A percentile compares a stretch with the other conserved stretches of the same genome.
Conservation (phyloP, 2,797 vertebrate genomes). For the Craterocephalus amniculus region DNA sequence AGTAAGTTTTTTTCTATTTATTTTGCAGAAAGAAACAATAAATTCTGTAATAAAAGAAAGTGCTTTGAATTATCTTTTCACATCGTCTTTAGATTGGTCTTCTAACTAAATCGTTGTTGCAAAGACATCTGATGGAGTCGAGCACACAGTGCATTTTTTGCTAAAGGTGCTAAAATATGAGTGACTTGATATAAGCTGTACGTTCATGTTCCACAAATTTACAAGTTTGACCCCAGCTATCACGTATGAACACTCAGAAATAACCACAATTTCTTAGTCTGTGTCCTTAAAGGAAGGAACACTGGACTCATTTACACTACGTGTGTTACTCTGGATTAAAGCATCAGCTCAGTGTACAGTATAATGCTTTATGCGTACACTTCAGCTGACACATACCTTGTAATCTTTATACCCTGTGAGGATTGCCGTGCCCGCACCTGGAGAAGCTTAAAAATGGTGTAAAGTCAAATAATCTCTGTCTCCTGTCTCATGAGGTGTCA, state of each 20-base stretch:
- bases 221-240: too few relatives aligned
- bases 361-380: constrained; percentile 16
- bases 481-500: constrained; percentile 68
- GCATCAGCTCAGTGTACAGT: constrained; percentile 34
- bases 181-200: too few relatives aligned
- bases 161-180: neutral
- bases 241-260: constrained; percentile 6
- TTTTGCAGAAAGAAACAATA: too few relatives aligned
- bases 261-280: constrained; percentile 14
- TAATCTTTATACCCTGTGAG: constrained; percentile 64
- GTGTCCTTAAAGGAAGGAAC: constrained; percentile 32
- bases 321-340: constrained; percentile 38
- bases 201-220: too few relatives aligned
- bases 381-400: constrained; percentile 46
- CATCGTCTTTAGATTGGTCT: neutral
- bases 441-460: constrained; percentile 67
- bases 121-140: neutral
- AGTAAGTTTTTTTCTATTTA: too few relatives aligned
- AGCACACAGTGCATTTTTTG: neutral
- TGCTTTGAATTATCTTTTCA: neutral
- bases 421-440: constrained; percentile 65
- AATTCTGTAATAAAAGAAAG: too few relatives aligned
- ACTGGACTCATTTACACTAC: constrained; percentile 16
- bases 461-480: constrained; percentile 82
- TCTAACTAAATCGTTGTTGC: neutral